Conservation (phyloP, 2,113 vertebrate genomes). For the Atlantisia rogersi region DNA sequence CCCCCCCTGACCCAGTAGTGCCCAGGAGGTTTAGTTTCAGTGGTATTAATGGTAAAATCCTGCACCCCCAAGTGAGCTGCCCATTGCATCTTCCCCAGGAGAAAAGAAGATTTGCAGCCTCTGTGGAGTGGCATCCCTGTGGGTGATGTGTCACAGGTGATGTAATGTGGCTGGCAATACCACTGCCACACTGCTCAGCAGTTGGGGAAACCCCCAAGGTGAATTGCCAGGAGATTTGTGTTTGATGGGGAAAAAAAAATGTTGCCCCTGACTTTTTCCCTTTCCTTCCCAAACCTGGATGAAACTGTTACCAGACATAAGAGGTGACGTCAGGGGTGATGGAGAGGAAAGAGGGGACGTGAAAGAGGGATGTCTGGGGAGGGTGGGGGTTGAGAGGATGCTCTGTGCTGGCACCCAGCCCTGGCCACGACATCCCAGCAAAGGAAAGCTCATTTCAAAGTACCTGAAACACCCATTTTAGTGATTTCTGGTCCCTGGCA, state of each 20-base stretch:
- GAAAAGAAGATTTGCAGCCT: not conserved
- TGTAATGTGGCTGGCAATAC: not conserved
- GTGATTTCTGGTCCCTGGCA: not conserved
- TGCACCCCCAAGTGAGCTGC: not conserved
- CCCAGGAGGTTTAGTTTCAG: not conserved
- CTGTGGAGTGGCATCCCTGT: fast-evolving
- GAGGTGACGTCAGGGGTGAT: not conserved
- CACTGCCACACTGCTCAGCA: fast-evolving
- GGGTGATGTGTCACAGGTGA: not conserved
- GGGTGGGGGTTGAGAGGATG: fast-evolving
- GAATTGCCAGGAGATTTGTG: not conserved
- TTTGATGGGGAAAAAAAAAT: not conserved
- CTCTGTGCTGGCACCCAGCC: not conserved
- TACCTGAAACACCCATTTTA: not conserved
- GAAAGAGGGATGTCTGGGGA: not conserved
- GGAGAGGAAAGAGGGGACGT: not conserved
- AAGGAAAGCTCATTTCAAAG: not conserved
- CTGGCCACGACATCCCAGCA: not conserved
- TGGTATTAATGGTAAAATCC: not conserved
- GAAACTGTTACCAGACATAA: not conserved
- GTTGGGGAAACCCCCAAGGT: not conserved
- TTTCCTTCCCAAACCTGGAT: not conserved
- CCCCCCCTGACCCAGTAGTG: not conserved
- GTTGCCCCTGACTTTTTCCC: not conserved
- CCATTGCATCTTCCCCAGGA: not conserved